phyloP scores from a whole-genome alignment of 2,888 invertebrate species.

The Oscheius sp. region DNA sequence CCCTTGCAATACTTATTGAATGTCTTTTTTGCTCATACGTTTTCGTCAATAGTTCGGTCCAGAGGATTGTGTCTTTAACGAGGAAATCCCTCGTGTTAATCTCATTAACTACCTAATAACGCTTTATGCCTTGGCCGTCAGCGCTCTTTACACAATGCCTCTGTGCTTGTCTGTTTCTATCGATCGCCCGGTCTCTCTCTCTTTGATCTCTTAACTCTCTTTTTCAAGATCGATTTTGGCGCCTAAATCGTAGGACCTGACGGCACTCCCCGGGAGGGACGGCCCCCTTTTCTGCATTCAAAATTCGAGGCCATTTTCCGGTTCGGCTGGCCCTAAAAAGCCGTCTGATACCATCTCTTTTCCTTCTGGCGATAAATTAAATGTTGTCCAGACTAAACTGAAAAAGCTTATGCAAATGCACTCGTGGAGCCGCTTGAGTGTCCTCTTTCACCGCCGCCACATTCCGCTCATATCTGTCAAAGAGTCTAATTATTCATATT shows the following conservation, averaged over 20 bases:
- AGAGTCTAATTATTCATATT: no score
- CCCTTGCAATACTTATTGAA: no score
- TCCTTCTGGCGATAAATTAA: not conserved
- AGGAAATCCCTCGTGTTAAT: not conserved
- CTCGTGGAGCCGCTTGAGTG: not conserved
- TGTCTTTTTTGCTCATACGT: no score
- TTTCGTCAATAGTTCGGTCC: no score
- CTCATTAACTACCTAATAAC: not conserved
- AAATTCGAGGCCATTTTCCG: constrained; percentile 22
- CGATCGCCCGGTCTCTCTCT: constrained; percentile 4
- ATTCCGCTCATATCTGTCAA: not conserved
- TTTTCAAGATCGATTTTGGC: not conserved
- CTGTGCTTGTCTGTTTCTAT: constrained; percentile 18
- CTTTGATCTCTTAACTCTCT: constrained; percentile 22
- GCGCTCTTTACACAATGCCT: constrained; percentile 26
- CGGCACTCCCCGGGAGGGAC: not conserved
- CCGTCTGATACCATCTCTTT: not conserved
- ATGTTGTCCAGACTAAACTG: not conserved
- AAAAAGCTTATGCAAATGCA: not conserved
- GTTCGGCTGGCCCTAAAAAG: not conserved
- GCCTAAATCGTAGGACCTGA: not conserved
- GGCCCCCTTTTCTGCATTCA: constrained; percentile 1
- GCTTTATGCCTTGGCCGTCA: constrained; percentile 14
- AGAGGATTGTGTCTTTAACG: no score
- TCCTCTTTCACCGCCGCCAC: not conserved